Percentiles rank a stretch among this genome's conserved stretches.
phyloP scores from a whole-genome alignment of 2,888 invertebrate species.

The Plagodis dolabraria region DNA sequence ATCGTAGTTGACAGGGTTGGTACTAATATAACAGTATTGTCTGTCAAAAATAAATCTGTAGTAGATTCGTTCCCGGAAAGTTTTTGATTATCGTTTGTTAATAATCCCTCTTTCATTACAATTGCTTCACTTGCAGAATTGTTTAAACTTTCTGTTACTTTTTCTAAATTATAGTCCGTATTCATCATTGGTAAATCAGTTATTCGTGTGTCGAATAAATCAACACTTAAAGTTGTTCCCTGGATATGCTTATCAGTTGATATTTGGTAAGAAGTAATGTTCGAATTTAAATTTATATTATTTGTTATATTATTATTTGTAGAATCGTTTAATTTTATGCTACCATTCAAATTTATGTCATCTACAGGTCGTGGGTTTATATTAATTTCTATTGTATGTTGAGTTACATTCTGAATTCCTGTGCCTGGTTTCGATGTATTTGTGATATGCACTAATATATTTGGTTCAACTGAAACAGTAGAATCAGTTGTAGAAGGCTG shows the following conservation, averaged over 20 bases:
- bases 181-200: conserved; percentile 3
- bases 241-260: neutral
- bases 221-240: neutral
- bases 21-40: no score
- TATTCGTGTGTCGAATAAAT: neutral
- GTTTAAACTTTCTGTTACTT: neutral
- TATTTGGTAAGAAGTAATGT: neutral
- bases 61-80: no score
- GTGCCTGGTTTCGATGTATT: neutral
- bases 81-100: no score
- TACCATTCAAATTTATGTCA: neutral
- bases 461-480: conserved; percentile 10
- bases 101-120: no score
- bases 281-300: neutral
- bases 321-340: neutral
- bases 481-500: conserved; percentile 6
- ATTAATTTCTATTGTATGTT: conserved; percentile 1
- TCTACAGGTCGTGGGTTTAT: neutral
- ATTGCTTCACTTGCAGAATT: no score
- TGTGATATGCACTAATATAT: conserved; percentile 1
- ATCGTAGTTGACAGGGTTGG: no score
- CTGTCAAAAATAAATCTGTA: no score
- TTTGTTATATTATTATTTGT: neutral
- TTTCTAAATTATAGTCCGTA: neutral
- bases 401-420: conserved; percentile 1